Base-by-base conservation (phyloP, 1,140 invertebrate genomes). In the Pseudomyrmex sp. region DNA sequence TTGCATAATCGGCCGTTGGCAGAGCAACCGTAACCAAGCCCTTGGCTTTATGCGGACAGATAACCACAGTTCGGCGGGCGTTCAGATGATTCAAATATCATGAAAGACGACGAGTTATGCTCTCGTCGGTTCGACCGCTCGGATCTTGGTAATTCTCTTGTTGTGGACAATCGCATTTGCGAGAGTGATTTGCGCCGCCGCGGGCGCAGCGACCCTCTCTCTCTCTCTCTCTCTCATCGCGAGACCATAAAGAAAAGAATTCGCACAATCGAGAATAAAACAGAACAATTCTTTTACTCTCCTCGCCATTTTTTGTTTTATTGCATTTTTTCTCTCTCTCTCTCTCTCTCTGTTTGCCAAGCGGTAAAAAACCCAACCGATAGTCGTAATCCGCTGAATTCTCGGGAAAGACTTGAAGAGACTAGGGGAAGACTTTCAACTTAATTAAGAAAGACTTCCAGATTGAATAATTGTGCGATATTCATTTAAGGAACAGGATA, bases 31-130 rank as follows among this genome's bases (percentile, higher is more conserved):
- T 44, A 75, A 63, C 46, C 10, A 52, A 12, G 52, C 3, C 23
- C 50, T 44, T 46, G 52, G 61, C 74, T 77, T 77, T 77, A 76
- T 76, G 18, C 23, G 62, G n/a, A 44, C 58, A 52, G 52, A n/a
- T 83, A 74, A 74, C 48, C 61, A 52, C 61, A 58, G 23, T 77
- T 54, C 35, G 70, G n/a, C 9, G 26, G 26, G 35, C 18, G 18
- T 66, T 83, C 18, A n/a, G 18, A 70, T 35, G 35, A 79, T 70
- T 70, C 35, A 72, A 80, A 69, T 80, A 69, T 72, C 35, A 72
- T 72, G 54, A 70, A 80, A 70, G 44, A 52, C 61, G 20, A 26
- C 1, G 50, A 12, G 26, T 13, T 15, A 8, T 56, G 48, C n/a
- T 77, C 26, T 77, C 26, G 50, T 12, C 46, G n/a, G 13, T 77